Percentiles rank a stretch among this genome's conserved stretches.
phyloP scores from a whole-genome alignment of 2,113 vertebrate genomes.

The Alosa alosa region DNA sequence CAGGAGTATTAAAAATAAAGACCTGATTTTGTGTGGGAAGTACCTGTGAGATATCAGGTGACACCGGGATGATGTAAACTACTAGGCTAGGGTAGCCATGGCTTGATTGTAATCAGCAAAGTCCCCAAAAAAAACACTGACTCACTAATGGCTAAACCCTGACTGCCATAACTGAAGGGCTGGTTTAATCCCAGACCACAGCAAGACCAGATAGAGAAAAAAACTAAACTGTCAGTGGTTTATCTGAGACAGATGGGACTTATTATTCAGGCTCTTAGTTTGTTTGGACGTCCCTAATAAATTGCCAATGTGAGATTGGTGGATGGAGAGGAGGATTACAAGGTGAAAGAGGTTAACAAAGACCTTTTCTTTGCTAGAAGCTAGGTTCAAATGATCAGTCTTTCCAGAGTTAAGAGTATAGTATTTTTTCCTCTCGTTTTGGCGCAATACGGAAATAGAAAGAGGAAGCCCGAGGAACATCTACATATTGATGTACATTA shows the following conservation, averaged over 20 bases:
- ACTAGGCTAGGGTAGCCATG: not conserved
- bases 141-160: not conserved
- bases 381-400: conserved; percentile 7
- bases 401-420: conserved; percentile 18
- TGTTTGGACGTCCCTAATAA: conserved; percentile 31
- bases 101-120: not conserved
- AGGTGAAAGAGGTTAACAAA: conserved; percentile 38
- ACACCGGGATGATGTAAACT: not conserved
- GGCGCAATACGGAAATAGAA: not conserved
- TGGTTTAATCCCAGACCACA: not conserved
- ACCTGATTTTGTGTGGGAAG: not conserved
- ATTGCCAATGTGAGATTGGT: conserved; percentile 30
- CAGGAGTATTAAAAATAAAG: not conserved
- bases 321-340: conserved; percentile 29
- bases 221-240: not conserved
- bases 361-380: not conserved
- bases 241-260: conserved; percentile 19
- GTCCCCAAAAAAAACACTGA: not conserved
- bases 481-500: conserved; percentile 34
- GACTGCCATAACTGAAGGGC: not conserved
- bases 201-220: not conserved
- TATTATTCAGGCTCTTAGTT: conserved; percentile 33
- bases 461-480: not conserved
- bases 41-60: not conserved
- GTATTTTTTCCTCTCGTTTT: not conserved